Conservation (phyloP, 2,888 invertebrate genomes). For the Acanthosoma haemorrhoidale region DNA sequence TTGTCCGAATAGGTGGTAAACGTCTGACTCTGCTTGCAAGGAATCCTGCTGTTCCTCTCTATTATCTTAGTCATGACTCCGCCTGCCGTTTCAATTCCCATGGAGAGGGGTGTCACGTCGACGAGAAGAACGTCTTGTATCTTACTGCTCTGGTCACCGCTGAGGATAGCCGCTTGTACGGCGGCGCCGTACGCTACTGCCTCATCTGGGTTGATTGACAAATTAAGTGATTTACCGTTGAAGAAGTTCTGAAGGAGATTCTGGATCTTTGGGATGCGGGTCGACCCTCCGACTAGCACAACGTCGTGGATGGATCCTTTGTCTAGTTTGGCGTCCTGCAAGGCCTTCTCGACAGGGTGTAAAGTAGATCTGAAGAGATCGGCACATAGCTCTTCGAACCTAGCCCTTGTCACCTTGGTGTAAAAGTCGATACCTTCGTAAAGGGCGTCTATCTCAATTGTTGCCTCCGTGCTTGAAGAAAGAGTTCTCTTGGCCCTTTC, state of each 20-base stretch:
- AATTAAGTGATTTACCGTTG: slow-evolving; percentile 62
- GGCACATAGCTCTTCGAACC: slow-evolving; percentile 85
- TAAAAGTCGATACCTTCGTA: slow-evolving; percentile 88
- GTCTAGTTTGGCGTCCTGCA: slow-evolving; percentile 77
- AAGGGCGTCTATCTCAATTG: slow-evolving; percentile 82
- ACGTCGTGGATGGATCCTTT: slow-evolving; percentile 75
- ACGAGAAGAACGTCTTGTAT: slow-evolving; percentile 68
- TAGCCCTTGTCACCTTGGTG: slow-evolving; percentile 72
- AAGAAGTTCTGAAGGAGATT: slow-evolving; percentile 68
- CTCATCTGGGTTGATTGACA: slow-evolving; percentile 69
- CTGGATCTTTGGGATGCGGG: slow-evolving; percentile 86
- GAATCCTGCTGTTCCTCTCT: slow-evolving; percentile 66
- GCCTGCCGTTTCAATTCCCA: slow-evolving; percentile 72
- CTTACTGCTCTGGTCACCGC: slow-evolving; percentile 51
- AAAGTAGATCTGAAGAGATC: slow-evolving; percentile 76
- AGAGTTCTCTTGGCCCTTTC: slow-evolving; percentile 72
- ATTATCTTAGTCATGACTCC: slow-evolving; percentile 71
- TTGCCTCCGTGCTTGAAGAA: slow-evolving; percentile 71
- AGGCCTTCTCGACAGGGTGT: slow-evolving; percentile 78
- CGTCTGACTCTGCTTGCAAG: slow-evolving; percentile 64
- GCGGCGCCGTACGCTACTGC: slow-evolving; percentile 82
- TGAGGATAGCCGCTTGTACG: slow-evolving; percentile 72
- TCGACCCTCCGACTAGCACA: slow-evolving; percentile 84
- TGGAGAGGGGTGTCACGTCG: slow-evolving; percentile 62
- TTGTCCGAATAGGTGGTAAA: slow-evolving; percentile 79